These are phyloP conservation scores for Cynoglossus semilaevis DNA, from an alignment of 2,113 vertebrate species.

Conservation along the genomic window DNA sequence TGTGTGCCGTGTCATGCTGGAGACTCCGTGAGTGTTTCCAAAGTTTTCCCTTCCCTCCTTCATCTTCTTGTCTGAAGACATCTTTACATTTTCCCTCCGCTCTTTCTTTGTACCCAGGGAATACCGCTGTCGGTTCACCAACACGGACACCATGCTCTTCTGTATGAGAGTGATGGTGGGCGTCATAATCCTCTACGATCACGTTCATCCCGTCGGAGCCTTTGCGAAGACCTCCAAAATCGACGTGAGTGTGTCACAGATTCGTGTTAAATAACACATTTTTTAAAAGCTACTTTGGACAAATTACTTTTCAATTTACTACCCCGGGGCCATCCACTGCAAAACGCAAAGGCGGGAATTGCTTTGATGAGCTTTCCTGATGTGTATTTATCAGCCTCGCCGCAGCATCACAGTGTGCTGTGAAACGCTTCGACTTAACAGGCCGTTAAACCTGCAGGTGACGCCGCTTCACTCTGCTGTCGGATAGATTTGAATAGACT, in stretches of 20 bases:
- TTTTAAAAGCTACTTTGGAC: no score
- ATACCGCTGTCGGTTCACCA: conserved; percentile 91
- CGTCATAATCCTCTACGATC: conserved; percentile 93
- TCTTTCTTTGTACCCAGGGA: conserved; percentile 70
- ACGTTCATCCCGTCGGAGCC: conserved; percentile 90
- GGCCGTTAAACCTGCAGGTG: no score
- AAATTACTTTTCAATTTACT: no score
- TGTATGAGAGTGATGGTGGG: conserved; percentile 95
- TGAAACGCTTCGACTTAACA: no score
- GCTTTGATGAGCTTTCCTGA: no score
- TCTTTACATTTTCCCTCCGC: neutral
- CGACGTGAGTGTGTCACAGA: conserved; percentile 77
- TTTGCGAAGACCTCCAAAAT: conserved; percentile 95
- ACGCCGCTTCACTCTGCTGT: no score
- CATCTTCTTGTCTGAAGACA: neutral
- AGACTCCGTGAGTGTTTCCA: conserved; percentile 85
- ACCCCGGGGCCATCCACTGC: no score
- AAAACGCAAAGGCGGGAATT: no score
- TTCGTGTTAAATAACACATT: no score
- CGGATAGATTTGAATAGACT: no score
- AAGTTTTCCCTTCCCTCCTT: neutral
- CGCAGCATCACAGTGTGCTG: no score
- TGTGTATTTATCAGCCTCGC: no score
- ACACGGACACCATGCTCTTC: conserved; percentile 92
- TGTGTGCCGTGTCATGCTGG: conserved; percentile 92